A percentile compares a stretch with the other conserved stretches of the same genome.
These are phyloP conservation scores for Notamacropus eugenii DNA, from an alignment of 2,797 vertebrate genomes.

Conservation along the genomic window DNA sequence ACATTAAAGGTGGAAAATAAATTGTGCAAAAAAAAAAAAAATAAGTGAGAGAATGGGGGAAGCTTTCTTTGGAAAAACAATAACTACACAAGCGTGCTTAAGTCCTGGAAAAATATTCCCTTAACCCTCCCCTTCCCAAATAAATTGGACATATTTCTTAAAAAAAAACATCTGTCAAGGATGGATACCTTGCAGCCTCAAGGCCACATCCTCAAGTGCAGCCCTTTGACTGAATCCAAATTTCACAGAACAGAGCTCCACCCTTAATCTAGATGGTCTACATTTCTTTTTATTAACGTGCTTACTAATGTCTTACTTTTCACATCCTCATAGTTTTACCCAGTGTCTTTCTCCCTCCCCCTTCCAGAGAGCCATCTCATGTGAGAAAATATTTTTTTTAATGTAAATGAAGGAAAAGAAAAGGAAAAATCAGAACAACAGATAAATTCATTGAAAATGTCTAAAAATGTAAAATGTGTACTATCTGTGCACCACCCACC, in stretches of 20 bases:
- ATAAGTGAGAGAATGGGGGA: neutral
- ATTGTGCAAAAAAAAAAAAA: neutral
- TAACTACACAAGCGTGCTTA: neutral
- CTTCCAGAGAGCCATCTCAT: neutral
- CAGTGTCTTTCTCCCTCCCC: too few relatives aligned
- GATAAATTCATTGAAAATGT: neutral
- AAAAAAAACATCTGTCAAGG: neutral
- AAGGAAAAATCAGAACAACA: neutral
- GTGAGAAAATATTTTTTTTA: neutral
- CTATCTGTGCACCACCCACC: neutral
- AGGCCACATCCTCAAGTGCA: too few relatives aligned
- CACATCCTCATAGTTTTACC: too few relatives aligned
- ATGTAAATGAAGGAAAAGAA: neutral
- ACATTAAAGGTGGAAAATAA: slow-evolving; percentile 24
- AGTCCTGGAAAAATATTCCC: neutral
- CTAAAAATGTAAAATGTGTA: neutral
- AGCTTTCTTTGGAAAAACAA: slow-evolving; percentile 20
- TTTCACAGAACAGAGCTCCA: too few relatives aligned
- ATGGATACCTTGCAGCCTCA: too few relatives aligned
- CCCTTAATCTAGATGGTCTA: too few relatives aligned
- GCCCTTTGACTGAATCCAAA: too few relatives aligned
- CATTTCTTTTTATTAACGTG: too few relatives aligned
- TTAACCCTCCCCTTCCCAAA: neutral
- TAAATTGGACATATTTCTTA: neutral
- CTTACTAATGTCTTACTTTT: too few relatives aligned